Conservation (phyloP, 2,113 vertebrate species). For the Sardina pilchardus region DNA sequence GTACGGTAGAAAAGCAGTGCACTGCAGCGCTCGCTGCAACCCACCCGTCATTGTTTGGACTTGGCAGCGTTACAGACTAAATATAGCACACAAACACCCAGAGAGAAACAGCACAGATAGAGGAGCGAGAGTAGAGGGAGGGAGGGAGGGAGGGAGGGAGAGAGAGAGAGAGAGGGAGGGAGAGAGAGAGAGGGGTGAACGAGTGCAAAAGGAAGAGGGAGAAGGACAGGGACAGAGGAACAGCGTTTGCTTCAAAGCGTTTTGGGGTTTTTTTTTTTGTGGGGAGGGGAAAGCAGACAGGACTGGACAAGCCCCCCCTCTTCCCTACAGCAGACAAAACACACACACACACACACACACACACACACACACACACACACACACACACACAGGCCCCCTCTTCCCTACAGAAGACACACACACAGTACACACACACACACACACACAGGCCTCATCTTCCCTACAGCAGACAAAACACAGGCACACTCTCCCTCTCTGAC, state of each 20-base stretch:
- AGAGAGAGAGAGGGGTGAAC: neutral
- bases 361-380: neutral
- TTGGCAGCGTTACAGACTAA: neutral
- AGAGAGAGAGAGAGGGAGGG: neutral
- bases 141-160: neutral
- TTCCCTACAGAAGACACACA: neutral
- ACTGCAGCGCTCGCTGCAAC: neutral
- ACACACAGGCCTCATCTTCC: neutral
- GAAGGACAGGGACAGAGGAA: neutral
- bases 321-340: neutral
- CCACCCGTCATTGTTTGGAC: conserved; percentile 7
- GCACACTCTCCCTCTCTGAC: too few relatives aligned
- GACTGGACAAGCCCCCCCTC: neutral
- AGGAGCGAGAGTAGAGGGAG: neutral
- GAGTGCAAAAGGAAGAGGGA: neutral
- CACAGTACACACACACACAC: neutral
- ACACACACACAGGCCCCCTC: neutral
- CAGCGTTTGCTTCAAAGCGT: neutral
- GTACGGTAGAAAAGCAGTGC: neutral
- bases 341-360: neutral
- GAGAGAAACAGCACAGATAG: neutral
- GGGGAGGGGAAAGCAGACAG: neutral
- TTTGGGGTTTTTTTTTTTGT: neutral
- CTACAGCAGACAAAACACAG: neutral
- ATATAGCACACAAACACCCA: neutral